phyloP scores from a whole-genome alignment of 2,888 invertebrate species.

The Callimorpha dominula region DNA sequence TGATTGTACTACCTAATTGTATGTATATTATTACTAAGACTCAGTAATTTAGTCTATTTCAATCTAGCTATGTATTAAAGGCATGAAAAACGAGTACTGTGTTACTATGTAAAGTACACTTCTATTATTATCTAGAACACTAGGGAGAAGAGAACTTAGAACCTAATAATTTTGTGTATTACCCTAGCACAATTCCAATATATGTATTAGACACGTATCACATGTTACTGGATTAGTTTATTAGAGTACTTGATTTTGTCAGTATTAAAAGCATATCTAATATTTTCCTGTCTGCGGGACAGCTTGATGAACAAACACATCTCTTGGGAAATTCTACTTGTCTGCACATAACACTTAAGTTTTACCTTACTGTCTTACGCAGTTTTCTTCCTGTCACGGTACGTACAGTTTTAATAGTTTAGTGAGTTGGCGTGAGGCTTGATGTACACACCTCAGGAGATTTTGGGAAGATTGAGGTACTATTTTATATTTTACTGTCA shows the following conservation, averaged over 20 bases:
- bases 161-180: neutral
- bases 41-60: too few species aligned
- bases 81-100: neutral
- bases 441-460: neutral
- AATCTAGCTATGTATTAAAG: too few species aligned
- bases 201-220: neutral
- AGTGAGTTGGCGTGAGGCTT: neutral
- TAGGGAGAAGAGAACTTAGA: too few species aligned
- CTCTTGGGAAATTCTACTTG: conserved; percentile 47
- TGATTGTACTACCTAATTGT: too few species aligned
- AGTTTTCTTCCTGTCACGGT: conserved; percentile 13
- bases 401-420: conserved; percentile 5
- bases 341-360: conserved; percentile 24
- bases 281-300: conserved; percentile 30
- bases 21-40: too few species aligned
- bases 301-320: conserved; percentile 38
- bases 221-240: neutral
- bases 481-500: too few species aligned
- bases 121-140: neutral
- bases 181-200: neutral
- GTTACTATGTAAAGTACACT: neutral
- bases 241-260: conserved; percentile 4
- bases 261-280: conserved; percentile 14
- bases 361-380: conserved; percentile 25
- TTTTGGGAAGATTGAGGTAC: too few species aligned